Percentiles rank a stretch among this genome's conserved stretches.
These are phyloP conservation scores for Riparia riparia DNA, from an alignment of 2,113 vertebrate species.

Conservation along the genomic window DNA sequence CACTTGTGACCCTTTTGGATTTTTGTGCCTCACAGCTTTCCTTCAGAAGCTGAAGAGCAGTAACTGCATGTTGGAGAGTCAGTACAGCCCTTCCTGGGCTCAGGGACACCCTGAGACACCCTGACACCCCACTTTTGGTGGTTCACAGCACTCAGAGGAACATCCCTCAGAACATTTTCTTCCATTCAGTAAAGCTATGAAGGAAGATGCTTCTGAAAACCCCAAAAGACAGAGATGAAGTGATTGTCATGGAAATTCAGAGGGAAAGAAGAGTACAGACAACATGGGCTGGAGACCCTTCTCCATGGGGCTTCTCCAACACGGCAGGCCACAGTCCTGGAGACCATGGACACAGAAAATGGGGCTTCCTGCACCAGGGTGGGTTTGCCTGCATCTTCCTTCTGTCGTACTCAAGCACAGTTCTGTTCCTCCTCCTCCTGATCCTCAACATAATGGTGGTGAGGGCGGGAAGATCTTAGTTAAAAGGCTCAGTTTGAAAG, in stretches of 20 bases:
- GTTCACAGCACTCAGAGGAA: neutral
- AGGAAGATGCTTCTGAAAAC: neutral
- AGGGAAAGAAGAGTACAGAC: neutral
- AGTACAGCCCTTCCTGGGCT: neutral
- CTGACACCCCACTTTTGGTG: accelerated
- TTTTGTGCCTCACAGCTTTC: neutral
- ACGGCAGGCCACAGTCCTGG: neutral
- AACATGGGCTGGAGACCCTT: neutral
- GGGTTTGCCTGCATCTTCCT: neutral
- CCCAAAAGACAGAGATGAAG: neutral
- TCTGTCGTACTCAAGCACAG: accelerated
- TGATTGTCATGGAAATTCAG: neutral
- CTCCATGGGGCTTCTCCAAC: neutral
- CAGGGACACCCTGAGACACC: neutral
- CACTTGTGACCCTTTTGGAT: neutral
- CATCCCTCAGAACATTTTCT: neutral
- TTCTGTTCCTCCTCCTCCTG: neutral
- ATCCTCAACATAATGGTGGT: accelerated
- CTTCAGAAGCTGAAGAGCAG: neutral
- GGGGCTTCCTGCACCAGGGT: neutral
- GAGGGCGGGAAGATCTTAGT: accelerated
- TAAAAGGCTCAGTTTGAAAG: neutral
- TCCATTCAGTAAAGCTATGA: neutral
- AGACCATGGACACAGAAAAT: neutral
- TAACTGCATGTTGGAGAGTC: neutral